A percentile compares a stretch with the other conserved stretches of the same genome.
phyloP scores from a whole-genome alignment of 2,113 vertebrate species.

The Hipposideros armiger region DNA sequence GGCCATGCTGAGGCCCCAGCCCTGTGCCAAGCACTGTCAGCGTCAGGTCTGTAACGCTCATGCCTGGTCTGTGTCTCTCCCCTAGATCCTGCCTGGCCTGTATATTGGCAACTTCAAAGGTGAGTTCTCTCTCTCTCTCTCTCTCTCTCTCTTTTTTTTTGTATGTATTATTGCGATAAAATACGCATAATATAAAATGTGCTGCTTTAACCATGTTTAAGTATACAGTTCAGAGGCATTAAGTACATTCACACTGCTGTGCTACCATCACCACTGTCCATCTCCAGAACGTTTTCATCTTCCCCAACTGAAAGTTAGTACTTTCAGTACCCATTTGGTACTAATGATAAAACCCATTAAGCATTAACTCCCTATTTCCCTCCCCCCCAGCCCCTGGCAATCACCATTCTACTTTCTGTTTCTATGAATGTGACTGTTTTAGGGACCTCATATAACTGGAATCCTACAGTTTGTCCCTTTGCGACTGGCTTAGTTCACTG shows the following conservation, averaged over 20 bases:
- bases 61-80: slow-evolving; percentile 85
- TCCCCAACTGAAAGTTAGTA: neutral
- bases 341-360: neutral
- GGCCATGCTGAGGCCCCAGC: neutral
- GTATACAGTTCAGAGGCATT: neutral
- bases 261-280: neutral
- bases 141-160: neutral
- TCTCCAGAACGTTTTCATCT: neutral
- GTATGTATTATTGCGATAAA: neutral
- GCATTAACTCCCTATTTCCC: neutral
- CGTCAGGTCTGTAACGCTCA: slow-evolving; percentile 77
- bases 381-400: neutral
- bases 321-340: neutral
- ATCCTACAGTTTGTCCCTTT: neutral
- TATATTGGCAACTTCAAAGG: slow-evolving; percentile 98
- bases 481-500: neutral
- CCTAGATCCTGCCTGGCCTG: slow-evolving; percentile 95
- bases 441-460: neutral
- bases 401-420: neutral
- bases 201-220: neutral
- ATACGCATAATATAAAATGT: neutral
- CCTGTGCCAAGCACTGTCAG: slow-evolving; percentile 78
- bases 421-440: neutral
- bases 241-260: neutral
- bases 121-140: slow-evolving; percentile 76